Percentiles rank a stretch among this genome's conserved stretches.
phyloP scores from a whole-genome alignment of 2,797 vertebrate species.

The Lutjanus argentimaculatus region DNA sequence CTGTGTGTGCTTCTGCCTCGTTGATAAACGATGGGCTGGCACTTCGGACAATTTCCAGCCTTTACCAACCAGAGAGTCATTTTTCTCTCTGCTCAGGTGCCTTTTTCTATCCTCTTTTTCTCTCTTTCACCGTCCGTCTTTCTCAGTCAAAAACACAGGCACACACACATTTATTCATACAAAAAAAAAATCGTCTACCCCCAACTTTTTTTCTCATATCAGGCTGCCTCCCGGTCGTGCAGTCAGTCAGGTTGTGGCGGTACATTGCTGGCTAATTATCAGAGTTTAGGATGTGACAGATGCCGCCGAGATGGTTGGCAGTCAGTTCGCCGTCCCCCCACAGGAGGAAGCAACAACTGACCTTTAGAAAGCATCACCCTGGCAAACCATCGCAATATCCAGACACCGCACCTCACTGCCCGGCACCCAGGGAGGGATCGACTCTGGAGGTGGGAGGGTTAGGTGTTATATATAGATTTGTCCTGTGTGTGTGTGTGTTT shows the following conservation, averaged over 20 bases:
- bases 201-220: neutral
- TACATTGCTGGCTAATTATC: slow-evolving; percentile 63
- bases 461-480: slow-evolving; percentile 73
- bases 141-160: slow-evolving; percentile 21
- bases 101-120: slow-evolving; percentile 14
- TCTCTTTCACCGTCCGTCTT: slow-evolving; percentile 30
- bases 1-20: slow-evolving; percentile 56
- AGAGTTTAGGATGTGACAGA: slow-evolving; percentile 70
- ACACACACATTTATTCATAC: neutral
- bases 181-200: neutral
- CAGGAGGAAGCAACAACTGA: slow-evolving; percentile 63
- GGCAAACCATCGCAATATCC: slow-evolving; percentile 59
- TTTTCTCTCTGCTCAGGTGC: slow-evolving; percentile 63
- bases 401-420: neutral
- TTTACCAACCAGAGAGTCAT: slow-evolving; percentile 71
- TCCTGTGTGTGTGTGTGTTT: slow-evolving; percentile 39
- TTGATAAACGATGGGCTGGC: slow-evolving; percentile 78
- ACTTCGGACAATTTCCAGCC: slow-evolving; percentile 74
- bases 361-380: slow-evolving; percentile 68
- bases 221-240: neutral
- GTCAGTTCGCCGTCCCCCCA: slow-evolving; percentile 20
- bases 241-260: slow-evolving; percentile 32
- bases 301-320: slow-evolving; percentile 62
- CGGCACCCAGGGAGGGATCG: slow-evolving; percentile 48
- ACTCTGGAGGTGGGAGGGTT: slow-evolving; percentile 61